Percentiles rank a stretch among this genome's conserved stretches.
Conservation (phyloP, 2,113 vertebrate genomes). For the Brachirus orientalis region DNA sequence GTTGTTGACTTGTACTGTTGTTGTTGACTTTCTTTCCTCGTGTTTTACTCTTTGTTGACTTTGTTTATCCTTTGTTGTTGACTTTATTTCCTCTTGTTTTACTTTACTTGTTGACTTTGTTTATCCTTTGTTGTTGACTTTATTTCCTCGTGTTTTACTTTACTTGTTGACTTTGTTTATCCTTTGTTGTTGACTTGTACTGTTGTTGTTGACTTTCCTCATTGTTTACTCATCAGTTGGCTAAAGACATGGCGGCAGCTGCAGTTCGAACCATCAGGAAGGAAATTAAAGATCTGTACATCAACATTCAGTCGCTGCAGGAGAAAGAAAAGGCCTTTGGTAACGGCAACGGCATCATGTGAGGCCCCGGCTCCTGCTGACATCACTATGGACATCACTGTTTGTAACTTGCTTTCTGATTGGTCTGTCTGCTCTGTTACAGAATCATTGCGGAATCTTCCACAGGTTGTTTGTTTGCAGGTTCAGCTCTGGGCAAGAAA, state of each 20-base stretch:
- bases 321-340: slow-evolving; percentile 90
- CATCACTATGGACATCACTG: background rate
- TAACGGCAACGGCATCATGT: slow-evolving; percentile 96
- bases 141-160: too few relatives aligned
- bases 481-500: slow-evolving; percentile 95
- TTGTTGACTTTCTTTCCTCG: too few relatives aligned
- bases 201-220: background rate
- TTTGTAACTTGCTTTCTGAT: slow-evolving; percentile 14
- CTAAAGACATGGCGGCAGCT: slow-evolving; percentile 92
- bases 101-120: too few relatives aligned
- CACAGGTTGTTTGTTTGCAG: slow-evolving; percentile 94
- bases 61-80: too few relatives aligned
- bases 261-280: slow-evolving; percentile 92
- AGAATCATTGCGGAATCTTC: slow-evolving; percentile 94
- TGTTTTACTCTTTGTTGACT: too few relatives aligned
- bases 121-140: too few relatives aligned
- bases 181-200: background rate
- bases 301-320: slow-evolving; percentile 91
- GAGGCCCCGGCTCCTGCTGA: slow-evolving; percentile 47
- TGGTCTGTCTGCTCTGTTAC: slow-evolving; percentile 19
- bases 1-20: too few relatives aligned
- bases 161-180: too few relatives aligned
- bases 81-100: too few relatives aligned
- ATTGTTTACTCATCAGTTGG: slow-evolving; percentile 78
- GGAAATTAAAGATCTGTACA: slow-evolving; percentile 93